These are phyloP conservation scores for Incurvaria masculella DNA, from an alignment of 2,888 invertebrate species.

Conservation along the genomic window DNA sequence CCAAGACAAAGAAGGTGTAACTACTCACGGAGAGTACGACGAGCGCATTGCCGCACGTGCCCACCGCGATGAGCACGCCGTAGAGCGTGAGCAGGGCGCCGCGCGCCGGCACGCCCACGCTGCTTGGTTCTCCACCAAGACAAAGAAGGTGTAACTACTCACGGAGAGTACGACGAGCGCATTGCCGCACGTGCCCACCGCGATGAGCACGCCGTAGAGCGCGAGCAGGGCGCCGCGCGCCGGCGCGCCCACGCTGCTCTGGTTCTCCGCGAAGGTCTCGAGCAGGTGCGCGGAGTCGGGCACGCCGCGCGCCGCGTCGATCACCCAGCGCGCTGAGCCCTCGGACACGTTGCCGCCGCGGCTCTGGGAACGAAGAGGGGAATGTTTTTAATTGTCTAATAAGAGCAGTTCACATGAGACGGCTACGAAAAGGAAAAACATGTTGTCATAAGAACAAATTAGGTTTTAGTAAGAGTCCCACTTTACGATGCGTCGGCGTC, in stretches of 20 bases:
- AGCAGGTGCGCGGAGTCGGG: constrained; percentile 47
- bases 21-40: constrained; percentile 69
- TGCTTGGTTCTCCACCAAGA: constrained; percentile 63
- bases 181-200: constrained; percentile 83
- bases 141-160: constrained; percentile 32
- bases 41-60: constrained; percentile 80
- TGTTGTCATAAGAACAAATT: too few relatives aligned
- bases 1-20: too few relatives aligned
- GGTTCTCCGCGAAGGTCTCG: constrained; percentile 62
- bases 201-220: constrained; percentile 71
- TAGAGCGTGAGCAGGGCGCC: constrained; percentile 67
- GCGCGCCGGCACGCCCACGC: constrained; percentile 68
- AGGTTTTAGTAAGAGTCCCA: too few relatives aligned
- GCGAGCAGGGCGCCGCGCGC: constrained; percentile 65
- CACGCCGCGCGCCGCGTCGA: constrained; percentile 40
- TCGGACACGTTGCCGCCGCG: constrained; percentile 38
- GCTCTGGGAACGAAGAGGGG: too few relatives aligned
- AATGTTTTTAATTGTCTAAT: too few relatives aligned
- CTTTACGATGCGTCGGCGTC: too few relatives aligned
- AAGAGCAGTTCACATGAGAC: too few relatives aligned
- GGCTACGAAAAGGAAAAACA: too few relatives aligned
- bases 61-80: constrained; percentile 72
- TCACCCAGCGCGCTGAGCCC: constrained; percentile 41
- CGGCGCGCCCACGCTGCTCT: constrained; percentile 64
- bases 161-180: constrained; percentile 74